Evolutionary conservation across 2,888 invertebrate species (phyloP).

Genomic region (Hermaeophaga mercurialis): DNA sequence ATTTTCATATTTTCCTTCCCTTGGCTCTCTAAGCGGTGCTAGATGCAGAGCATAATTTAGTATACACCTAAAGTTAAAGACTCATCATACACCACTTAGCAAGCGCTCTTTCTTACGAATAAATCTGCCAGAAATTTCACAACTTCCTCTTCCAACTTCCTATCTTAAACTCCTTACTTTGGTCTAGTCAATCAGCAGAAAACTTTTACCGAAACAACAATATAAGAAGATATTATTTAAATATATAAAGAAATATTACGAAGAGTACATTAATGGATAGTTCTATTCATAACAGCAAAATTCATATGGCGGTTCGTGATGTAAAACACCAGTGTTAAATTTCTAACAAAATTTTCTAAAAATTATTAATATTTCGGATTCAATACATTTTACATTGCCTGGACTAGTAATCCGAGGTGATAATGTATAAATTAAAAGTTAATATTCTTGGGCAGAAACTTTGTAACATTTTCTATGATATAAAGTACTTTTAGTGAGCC

Average conservation of each 20-base stretch:
- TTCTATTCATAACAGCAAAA: too few species aligned
- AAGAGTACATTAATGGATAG: too few species aligned
- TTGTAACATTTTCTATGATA: not conserved
- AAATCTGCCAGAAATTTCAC: constrained; percentile 5
- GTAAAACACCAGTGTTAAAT: too few species aligned
- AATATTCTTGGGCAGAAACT: not conserved
- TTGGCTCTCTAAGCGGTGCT: too few species aligned
- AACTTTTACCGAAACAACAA: too few species aligned
- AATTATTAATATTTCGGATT: too few species aligned
- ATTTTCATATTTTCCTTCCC: too few species aligned
- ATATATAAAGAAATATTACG: too few species aligned
- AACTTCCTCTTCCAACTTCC: constrained; percentile 3
- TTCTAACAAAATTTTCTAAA: too few species aligned
- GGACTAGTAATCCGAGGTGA: not conserved
- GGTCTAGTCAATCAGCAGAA: too few species aligned
- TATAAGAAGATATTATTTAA: too few species aligned
- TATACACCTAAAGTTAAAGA: constrained; percentile 5
- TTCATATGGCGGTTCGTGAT: too few species aligned
- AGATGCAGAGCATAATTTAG: not conserved
- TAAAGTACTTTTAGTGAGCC: constrained; percentile 4
- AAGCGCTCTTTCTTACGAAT: not conserved
- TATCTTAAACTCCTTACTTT: not conserved
- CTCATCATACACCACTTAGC: constrained; percentile 10
- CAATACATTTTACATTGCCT: not conserved
- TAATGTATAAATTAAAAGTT: constrained; percentile 5